Evolutionary conservation across 1,140 invertebrate genomes (phyloP).

Genomic region (Meloidogyne chitwoodi): DNA sequence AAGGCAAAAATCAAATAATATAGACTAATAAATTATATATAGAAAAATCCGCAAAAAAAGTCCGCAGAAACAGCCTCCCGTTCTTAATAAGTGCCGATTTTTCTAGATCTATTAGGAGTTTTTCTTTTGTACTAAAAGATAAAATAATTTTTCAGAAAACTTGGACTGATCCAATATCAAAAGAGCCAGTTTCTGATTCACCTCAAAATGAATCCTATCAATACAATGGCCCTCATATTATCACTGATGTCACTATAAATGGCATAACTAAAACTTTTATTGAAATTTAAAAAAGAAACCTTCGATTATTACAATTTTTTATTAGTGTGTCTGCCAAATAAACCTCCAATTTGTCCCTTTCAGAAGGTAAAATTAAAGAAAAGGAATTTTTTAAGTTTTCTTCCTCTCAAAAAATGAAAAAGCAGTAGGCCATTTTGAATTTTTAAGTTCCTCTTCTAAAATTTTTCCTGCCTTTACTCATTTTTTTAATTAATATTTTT

Average conservation of each 20-base stretch:
- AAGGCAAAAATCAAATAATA: no score
- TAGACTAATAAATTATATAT: no score
- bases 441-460: not conserved
- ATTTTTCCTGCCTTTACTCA: not conserved
- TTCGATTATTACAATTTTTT: not conserved
- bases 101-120: not conserved
- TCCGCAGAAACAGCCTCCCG: no score
- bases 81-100: no score
- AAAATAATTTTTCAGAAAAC: constrained; percentile 9
- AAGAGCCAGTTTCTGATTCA: constrained; percentile 9
- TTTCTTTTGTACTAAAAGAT: not conserved
- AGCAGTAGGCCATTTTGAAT: no score
- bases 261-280: constrained; percentile 24
- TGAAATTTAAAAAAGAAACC: constrained; percentile 29
- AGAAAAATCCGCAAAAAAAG: no score
- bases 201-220: constrained; percentile 26
- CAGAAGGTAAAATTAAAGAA: no score
- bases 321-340: not conserved
- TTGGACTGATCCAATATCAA: constrained; percentile 17
- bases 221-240: constrained; percentile 24
- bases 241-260: constrained; percentile 31
- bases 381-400: no score
- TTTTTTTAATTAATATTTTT: not conserved
- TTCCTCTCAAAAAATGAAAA: no score
- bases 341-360: no score